Base-by-base conservation (phyloP, 2,113 vertebrate species). In the Corapipo altera region DNA sequence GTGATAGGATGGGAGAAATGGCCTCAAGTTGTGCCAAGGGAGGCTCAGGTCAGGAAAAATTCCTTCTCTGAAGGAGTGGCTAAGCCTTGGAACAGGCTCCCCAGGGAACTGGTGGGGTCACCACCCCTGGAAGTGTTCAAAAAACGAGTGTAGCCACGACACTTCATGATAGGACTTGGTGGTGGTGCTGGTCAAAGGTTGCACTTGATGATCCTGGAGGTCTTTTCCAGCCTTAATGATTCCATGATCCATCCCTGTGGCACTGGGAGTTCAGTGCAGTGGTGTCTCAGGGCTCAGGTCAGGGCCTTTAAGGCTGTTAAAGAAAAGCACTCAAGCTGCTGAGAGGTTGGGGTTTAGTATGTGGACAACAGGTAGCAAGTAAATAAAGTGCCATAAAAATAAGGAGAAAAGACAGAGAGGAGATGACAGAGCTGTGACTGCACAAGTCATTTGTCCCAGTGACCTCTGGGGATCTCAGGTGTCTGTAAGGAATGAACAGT, bases 161-260 rank as follows among this genome's bases (percentile, higher is more conserved):
- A 8, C 15, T 4, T 15, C 17, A 0, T 3, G 12, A 0, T 2
- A 1, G 1, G 37, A 52, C 28, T 8, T 0, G 0, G 43, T 8
- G 14, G 57, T 15, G 76, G 15, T 19, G 11, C 18, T 18, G 33
- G 59, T 5, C 69, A 15, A 0, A 26, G 54, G 8, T 0, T 32
- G 71, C n/a, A 1, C 62, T 22, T 8, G 2, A 8, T 32, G n/a
- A 6, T 54, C n/a, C 5, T 1, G 24, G 8, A 22, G 46, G 2
- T 54, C 46, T 35, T 5, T n/a, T 12, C 54, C 87, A 69, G 0
- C 46, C 39, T 4, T 6, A 8, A 6, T 26, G 62, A 30, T 35
- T 10, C 62, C 62, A 1, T 2, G 62, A 10, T 41, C 16, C 3
- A 0, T 37, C 35, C 59, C 74, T 28, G 26, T 6, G 64, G 23